Base-by-base conservation (phyloP, 2,888 invertebrate genomes). In the Agriotes lineatus region DNA sequence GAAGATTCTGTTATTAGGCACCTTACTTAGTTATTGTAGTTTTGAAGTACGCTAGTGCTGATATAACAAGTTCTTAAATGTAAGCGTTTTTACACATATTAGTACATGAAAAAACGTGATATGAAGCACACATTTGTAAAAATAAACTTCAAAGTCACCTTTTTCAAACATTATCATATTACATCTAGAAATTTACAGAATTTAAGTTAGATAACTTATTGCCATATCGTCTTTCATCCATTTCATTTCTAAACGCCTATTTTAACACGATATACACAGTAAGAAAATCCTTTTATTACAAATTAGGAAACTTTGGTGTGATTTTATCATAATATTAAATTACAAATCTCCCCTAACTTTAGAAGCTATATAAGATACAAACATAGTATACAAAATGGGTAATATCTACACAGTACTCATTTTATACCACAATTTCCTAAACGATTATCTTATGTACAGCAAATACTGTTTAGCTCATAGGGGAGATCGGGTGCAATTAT, bases 1-100 rank as follows among this genome's bases (percentile, higher is more conserved):
- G 67, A 69, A 71, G 57, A 70, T 62, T 64, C 74, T 65, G 52
- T 60, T 72, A 67, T 70, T 73, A 76, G 77, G 77, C 77, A 77
- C 77, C 75, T 69, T 71, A 76, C 73, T 73, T 76, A 71, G 42
- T 52, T 59, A 60, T 52, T 60, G 22, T 52, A 20, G 18, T 61
- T 61, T 50, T 22, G 22, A 37, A 18, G n/a, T 52, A 33, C 5
- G 16, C 33, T 52, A 52, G 48, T 48, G 48, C 52, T 52, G 52
- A 52, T 33, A 52, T 52, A 33, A 52, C 52, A 52, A 52, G 56
- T 56, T 35, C 42, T 58, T 44, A 30, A 42, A 58, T 58, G 6
- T 60, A 45, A 60, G 59, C 59, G 42, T 60, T 56, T 52, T 52
- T 37, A 63, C 54, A 54, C n/a, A 45, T 22, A n/a, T n/a, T n/a